A percentile compares a stretch with the other conserved stretches of the same genome.
These are phyloP conservation scores for Chaenogobius annularis DNA, from an alignment of 2,113 vertebrate species.

Conservation along the genomic window DNA sequence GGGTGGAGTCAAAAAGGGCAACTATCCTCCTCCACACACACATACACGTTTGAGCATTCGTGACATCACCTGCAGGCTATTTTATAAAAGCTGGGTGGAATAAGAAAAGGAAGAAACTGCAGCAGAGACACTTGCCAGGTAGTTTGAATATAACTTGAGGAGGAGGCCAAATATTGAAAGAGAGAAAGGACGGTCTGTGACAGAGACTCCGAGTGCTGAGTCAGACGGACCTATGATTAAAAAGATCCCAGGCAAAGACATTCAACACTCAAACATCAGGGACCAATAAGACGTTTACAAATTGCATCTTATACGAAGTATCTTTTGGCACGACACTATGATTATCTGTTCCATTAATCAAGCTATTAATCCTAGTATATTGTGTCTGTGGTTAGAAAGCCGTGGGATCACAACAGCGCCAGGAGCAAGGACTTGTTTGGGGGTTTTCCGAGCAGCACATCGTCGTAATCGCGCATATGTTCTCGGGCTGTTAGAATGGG, in stretches of 20 bases:
- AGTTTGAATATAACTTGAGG: constrained; percentile 6
- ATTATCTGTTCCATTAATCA: no score
- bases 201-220: constrained; percentile 39
- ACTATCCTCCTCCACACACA: neutral
- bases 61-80: neutral
- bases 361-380: no score
- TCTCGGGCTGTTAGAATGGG: constrained; percentile 33
- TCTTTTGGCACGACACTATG: no score
- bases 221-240: constrained; percentile 46
- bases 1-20: neutral
- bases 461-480: constrained; percentile 27
- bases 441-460: constrained; percentile 14
- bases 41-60: no score
- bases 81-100: neutral
- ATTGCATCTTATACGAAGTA: no score
- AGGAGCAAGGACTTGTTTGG: constrained; percentile 35
- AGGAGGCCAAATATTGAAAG: constrained; percentile 6
- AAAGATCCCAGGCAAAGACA: neutral
- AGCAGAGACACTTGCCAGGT: constrained; percentile 10
- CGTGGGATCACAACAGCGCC: neutral
- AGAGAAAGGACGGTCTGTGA: constrained; percentile 16
- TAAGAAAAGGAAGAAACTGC: neutral
- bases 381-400: neutral
- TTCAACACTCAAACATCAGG: neutral
- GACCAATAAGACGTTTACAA: neutral